Evolutionary conservation across 2,888 invertebrate species (phyloP).

Genomic region (Pinctada fucata): DNA sequence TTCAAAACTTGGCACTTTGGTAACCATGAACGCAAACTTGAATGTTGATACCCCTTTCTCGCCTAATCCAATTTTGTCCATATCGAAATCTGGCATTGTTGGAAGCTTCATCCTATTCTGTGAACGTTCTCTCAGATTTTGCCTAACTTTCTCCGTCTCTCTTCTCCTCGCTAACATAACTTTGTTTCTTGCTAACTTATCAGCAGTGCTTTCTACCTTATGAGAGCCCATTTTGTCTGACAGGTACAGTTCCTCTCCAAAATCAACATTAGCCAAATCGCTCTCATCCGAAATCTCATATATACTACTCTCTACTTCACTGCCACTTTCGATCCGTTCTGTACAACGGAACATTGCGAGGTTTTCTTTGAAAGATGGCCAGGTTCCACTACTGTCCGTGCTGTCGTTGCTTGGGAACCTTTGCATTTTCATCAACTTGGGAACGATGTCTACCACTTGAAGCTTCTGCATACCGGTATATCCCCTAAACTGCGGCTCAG

Average conservation of each 20-base stretch:
- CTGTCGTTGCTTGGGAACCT: slow-evolving; percentile 7
- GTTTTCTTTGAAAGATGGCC: slow-evolving; percentile 20
- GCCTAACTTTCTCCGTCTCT: slow-evolving; percentile 21
- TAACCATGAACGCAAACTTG: slow-evolving; percentile 16
- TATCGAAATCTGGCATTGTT: slow-evolving; percentile 19
- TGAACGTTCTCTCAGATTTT: background rate
- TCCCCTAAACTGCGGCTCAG: background rate
- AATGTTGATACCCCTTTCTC: background rate
- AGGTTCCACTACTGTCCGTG: slow-evolving; percentile 20
- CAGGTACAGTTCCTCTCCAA: slow-evolving; percentile 27
- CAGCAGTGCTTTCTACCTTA: slow-evolving; percentile 8
- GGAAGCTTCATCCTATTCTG: background rate
- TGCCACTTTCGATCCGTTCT: slow-evolving; percentile 42
- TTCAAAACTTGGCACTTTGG: slow-evolving; percentile 43
- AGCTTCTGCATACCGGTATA: background rate
- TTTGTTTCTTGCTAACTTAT: slow-evolving; percentile 40
- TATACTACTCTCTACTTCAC: slow-evolving; percentile 7
- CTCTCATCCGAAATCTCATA: slow-evolving; percentile 6
- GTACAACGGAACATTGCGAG: slow-evolving; percentile 48
- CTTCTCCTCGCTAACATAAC: slow-evolving; percentile 19
- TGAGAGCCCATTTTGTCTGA: slow-evolving; percentile 11
- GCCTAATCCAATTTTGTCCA: slow-evolving; percentile 5
- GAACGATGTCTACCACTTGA: slow-evolving; percentile 13
- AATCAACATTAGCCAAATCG: background rate
- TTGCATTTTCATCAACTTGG: background rate